Base-by-base conservation (phyloP, 2,113 vertebrate genomes). In the Hippocampus barbouri region DNA sequence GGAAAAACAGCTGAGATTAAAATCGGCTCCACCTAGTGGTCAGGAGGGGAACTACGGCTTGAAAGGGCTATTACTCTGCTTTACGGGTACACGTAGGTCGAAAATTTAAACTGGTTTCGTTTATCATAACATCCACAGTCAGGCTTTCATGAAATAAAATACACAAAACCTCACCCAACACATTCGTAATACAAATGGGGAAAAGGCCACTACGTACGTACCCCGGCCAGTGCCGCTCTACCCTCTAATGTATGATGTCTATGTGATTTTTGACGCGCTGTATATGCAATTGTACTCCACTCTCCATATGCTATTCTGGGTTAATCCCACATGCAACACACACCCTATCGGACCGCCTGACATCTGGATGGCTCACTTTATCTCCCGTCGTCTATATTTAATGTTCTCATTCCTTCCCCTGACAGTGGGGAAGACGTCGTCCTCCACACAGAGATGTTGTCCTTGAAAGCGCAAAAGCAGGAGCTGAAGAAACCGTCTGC, bases 361-460 rank as follows among this genome's bases (percentile, higher is more conserved):
- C 70, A 47, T 73, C 40, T 61, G 85, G 73, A 75, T 74, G 49
- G 47, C 76, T 66, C 56, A 66, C 79, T 79, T 71, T 69, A 57
- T 69, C 53, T 54, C 27, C 51, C 56, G 53, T 62, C 69, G 79
- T 82, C 82, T 85, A 71, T 79, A 79, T 85, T 75, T 84, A 70
- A 84, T 84, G 68, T 68, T 34, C 70, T 79, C 54, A 83, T 83
- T 85, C 85, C 76, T 70, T 75, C 43, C 34, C 67, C 4, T 43
- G 68, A 64, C 23, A 25, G 73, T 53, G 49, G n/a, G 54, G 57
- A 25, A 66, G 53, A 51, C 2, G 7, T 54, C 21, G 6, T 49
- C 68, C 63, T 34, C 34, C 30, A 45, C 34, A 41, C 11, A 4
- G 56, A 27, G 56, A 59, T 59, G 56, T 59, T 59, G 56, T 59